Evolutionary conservation across 2,113 vertebrate species (phyloP).

Genomic region (Mobula birostris): DNA sequence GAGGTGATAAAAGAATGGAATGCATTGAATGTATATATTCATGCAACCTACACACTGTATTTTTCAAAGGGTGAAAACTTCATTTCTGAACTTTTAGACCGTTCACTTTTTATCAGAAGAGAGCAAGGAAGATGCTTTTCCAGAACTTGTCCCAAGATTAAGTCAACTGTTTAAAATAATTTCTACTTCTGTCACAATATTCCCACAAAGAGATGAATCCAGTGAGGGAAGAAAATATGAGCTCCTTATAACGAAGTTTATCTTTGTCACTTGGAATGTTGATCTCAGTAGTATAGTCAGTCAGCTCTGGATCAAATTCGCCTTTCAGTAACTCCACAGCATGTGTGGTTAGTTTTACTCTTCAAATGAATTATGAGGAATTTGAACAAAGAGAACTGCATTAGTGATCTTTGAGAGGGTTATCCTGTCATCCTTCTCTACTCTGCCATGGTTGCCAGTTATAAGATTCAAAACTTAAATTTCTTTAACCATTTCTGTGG

Average conservation of each 20-base stretch:
- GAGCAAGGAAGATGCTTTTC: background rate
- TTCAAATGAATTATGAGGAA: background rate
- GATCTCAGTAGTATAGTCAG: background rate
- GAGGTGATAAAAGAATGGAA: background rate
- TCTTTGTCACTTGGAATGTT: conserved; percentile 6
- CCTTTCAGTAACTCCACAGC: conserved; percentile 4
- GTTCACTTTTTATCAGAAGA: background rate
- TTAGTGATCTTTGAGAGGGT: background rate
- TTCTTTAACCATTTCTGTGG: background rate
- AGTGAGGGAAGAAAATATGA: background rate
- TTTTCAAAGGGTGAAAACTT: conserved; percentile 18
- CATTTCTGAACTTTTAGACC: background rate
- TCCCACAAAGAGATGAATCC: background rate
- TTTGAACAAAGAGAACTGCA: background rate
- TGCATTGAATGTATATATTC: background rate
- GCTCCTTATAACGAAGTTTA: background rate
- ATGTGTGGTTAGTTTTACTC: background rate
- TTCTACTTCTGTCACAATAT: background rate
- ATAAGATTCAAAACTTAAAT: conserved; percentile 20
- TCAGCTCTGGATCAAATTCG: background rate
- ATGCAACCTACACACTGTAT: background rate
- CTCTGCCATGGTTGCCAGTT: background rate
- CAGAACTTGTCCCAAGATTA: background rate
- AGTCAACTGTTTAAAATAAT: background rate
- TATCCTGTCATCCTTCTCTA: background rate